Evolutionary conservation across 2,797 vertebrate species (phyloP).

Genomic region (Otolemur crassicaudatus): DNA sequence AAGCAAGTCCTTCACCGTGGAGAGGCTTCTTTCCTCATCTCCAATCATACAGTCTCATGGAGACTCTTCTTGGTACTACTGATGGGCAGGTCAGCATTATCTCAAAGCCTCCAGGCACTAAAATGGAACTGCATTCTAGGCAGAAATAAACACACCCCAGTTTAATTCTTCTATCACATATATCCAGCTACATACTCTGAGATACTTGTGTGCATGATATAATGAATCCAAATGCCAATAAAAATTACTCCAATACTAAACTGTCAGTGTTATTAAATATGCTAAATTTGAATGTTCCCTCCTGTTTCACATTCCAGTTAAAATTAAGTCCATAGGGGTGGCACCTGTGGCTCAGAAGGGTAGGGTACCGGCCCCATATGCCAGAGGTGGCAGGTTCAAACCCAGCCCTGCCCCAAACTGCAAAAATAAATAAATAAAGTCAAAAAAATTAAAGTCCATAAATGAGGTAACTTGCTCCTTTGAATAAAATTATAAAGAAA

Average conservation of each 20-base stretch:
- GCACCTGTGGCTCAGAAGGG: too few relatives aligned
- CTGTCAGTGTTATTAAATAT: slow-evolving; percentile 51
- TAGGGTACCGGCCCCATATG: too few relatives aligned
- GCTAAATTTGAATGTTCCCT: not conserved
- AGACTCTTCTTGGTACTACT: not conserved
- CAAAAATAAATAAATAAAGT: too few relatives aligned
- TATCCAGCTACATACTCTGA: not conserved
- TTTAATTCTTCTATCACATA: not conserved
- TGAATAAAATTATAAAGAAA: slow-evolving; percentile 5
- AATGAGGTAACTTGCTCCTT: not conserved
- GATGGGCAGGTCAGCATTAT: not conserved
- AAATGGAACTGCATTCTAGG: not conserved
- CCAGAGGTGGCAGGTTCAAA: too few relatives aligned
- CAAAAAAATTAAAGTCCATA: not conserved
- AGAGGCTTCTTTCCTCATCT: not conserved
- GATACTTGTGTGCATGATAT: not conserved
- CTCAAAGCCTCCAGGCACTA: not conserved
- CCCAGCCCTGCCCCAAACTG: too few relatives aligned
- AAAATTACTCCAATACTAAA: slow-evolving; percentile 46
- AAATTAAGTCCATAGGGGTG: not conserved
- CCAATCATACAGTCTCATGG: not conserved
- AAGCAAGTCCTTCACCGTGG: not conserved
- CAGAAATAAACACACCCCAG: not conserved
- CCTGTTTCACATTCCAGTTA: not conserved
- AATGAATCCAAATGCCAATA: slow-evolving; percentile 37